Conservation (phyloP, 1,140 invertebrate genomes). For the Lerema accius region DNA sequence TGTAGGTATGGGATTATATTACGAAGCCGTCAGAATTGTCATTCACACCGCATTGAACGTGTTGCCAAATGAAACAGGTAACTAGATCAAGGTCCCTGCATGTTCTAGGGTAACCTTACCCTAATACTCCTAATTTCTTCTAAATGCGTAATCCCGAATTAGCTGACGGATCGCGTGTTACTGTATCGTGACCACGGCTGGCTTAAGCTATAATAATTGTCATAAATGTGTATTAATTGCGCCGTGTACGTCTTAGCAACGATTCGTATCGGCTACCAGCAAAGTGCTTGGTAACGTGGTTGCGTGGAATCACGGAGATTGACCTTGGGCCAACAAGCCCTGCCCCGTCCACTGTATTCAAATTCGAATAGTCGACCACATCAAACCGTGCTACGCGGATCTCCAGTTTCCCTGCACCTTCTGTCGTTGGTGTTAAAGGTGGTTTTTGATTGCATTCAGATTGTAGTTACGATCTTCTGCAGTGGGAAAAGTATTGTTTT, state of each 20-base stretch:
- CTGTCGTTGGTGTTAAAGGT: constrained; percentile 9
- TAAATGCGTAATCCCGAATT: constrained; percentile 63
- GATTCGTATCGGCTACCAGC: constrained; percentile 61
- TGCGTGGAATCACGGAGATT: constrained; percentile 72
- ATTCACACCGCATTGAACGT: constrained; percentile 17
- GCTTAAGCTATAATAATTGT: constrained; percentile 63
- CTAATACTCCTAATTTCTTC: constrained; percentile 57
- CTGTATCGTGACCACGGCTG: constrained; percentile 45
- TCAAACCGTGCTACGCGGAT: constrained; percentile 61
- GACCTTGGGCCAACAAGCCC: constrained; percentile 68
- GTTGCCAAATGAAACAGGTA: constrained; percentile 32
- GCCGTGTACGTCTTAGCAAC: constrained; percentile 39
- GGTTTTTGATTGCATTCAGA: neutral
- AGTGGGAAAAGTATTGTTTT: constrained; percentile 59
- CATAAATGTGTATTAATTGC: constrained; percentile 65
- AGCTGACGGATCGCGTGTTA: constrained; percentile 60
- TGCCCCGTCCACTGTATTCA: constrained; percentile 57
- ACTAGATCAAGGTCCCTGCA: constrained; percentile 60
- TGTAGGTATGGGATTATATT: neutral
- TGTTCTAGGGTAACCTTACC: constrained; percentile 47
- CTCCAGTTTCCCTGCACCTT: constrained; percentile 33
- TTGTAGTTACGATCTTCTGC: constrained; percentile 3
- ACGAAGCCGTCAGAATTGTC: constrained; percentile 4
- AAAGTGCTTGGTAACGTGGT: constrained; percentile 56
- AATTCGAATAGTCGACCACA: constrained; percentile 67